Percentiles rank a stretch among this genome's conserved stretches.
These are phyloP conservation scores for Cyphomyrmex costatus DNA, from an alignment of 1,140 invertebrate species.

Conservation along the genomic window DNA sequence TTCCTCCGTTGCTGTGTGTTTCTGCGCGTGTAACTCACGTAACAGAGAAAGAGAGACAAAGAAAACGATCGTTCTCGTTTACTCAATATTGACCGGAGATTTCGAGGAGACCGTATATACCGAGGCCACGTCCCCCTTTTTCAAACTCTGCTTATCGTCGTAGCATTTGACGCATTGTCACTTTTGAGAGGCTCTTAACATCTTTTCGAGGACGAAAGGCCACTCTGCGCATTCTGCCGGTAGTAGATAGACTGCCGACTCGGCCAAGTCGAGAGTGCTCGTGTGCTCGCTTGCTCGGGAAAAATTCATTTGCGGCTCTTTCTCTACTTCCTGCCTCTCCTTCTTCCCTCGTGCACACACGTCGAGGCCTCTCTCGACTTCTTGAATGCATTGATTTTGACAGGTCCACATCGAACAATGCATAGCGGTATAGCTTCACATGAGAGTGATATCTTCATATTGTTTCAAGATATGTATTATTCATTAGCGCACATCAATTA, in stretches of 20 bases:
- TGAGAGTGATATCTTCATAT: slow-evolving; percentile 43
- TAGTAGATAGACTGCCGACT: slow-evolving; percentile 74
- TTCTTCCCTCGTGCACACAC: not conserved
- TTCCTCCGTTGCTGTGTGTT: not conserved
- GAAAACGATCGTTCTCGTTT: slow-evolving; percentile 20
- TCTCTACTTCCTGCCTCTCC: slow-evolving; percentile 40
- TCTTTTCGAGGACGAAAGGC: slow-evolving; percentile 76
- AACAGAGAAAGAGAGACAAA: not conserved
- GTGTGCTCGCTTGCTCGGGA: slow-evolving; percentile 83
- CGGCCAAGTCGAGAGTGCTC: slow-evolving; percentile 78
- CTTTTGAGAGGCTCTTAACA: slow-evolving; percentile 79
- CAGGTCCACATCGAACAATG: slow-evolving; percentile 27
- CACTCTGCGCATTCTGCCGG: slow-evolving; percentile 75
- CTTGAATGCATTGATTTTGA: slow-evolving; percentile 39
- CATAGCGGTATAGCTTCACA: not conserved
- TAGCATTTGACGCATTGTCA: slow-evolving; percentile 79
- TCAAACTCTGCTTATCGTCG: slow-evolving; percentile 75
- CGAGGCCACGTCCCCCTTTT: not conserved
- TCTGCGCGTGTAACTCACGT: not conserved
- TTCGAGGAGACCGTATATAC: slow-evolving; percentile 4
- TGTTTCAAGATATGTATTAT: slow-evolving; percentile 14
- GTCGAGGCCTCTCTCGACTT: slow-evolving; percentile 8
- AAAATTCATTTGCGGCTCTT: slow-evolving; percentile 83
- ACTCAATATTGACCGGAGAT: slow-evolving; percentile 23
- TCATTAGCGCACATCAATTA: slow-evolving; percentile 10